Base-by-base conservation (phyloP, 1,140 invertebrate species). In the Chrysopa pallens region DNA sequence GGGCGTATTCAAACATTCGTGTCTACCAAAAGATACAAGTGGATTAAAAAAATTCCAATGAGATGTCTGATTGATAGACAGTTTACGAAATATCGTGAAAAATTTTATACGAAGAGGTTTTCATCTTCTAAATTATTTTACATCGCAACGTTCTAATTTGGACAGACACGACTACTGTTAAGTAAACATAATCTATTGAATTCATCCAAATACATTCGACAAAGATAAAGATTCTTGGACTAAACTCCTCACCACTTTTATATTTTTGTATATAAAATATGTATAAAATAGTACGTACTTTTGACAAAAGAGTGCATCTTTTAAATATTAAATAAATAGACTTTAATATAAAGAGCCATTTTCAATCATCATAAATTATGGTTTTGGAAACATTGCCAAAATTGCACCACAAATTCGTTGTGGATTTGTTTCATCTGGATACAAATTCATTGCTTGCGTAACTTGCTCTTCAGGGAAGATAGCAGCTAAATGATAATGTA, bases 381-480 rank as follows among this genome's bases (percentile, higher is more conserved):
- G 61, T 47, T 72, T 68, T 8, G 74, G 74, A 64, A 80, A 81
- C 68, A 82, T 77, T 15, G 69, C 66, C 42, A 92, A 61, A 48
- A 94, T 87, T 43, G 84, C 77, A 29, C 84, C 80, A 64, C 88
- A 94, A 48, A 94, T 84, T 52, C 80, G 80, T 53, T 91, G 79
- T 0, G 87, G 76, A 61, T 92, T 82, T 1, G 76, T 86, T 58
- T 91, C 85, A 28, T 87, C 79, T 1, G 89, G 90, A 63, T 84
- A 81, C 36, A 81, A 57, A 39, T 79, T 72, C 81, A 94, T 84
- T 0, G 81, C 87, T 27, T 79, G 71, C 17, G 74, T 71, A 1
- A 95, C 89, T 58, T 89, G 81, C 44, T 85, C 78, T 55, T 88
- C 82, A 0, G 88, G 86, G 59, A 94, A 94, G 31, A 93, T 77